Percentiles rank a stretch among this genome's conserved stretches.
Evolutionary conservation across 35 echinoderm and acorn worm genomes (phyloP).

Genomic region (Stichopus chloronotus): DNA sequence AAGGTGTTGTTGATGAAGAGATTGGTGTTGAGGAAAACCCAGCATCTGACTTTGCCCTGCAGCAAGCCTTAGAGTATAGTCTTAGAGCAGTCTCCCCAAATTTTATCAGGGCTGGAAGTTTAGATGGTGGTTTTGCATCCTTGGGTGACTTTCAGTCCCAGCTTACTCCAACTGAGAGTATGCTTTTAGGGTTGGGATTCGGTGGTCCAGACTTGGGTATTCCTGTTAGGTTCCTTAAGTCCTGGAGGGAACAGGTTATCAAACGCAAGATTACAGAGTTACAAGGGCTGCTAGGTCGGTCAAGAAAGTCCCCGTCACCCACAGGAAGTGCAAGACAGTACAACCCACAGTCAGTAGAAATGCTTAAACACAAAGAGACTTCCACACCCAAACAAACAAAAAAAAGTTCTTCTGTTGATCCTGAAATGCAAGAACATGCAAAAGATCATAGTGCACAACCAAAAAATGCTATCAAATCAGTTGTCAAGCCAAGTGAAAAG

Average conservation of each 20-base stretch:
- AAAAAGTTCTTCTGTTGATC: background rate
- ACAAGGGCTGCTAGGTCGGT: slow-evolving; percentile 43
- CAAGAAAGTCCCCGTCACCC: slow-evolving; percentile 25
- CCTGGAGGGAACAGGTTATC: slow-evolving; percentile 78
- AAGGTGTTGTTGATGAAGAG: background rate
- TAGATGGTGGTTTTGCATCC: slow-evolving; percentile 68
- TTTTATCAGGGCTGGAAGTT: slow-evolving; percentile 67
- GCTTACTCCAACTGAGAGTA: slow-evolving; percentile 77
- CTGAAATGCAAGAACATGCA: background rate
- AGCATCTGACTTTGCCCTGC: background rate
- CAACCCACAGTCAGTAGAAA: background rate
- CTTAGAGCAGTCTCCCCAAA: slow-evolving; percentile 40
- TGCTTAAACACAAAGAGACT: background rate
- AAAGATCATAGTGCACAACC: background rate
- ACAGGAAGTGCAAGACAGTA: slow-evolving; percentile 49
- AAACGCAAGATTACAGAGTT: slow-evolving; percentile 69
- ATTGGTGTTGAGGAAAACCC: background rate
- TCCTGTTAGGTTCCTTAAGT: slow-evolving; percentile 82
- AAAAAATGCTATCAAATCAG: background rate
- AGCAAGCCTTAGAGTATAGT: slow-evolving; percentile 36
- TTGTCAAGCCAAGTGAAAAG: slow-evolving; percentile 57
- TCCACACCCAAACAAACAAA: background rate
- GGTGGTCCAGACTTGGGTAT: slow-evolving; percentile 80
- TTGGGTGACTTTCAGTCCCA: slow-evolving; percentile 33
- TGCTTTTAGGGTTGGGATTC: slow-evolving; percentile 90